Evolutionary conservation across 2,113 vertebrate species (phyloP), one percentile per base, ranked within the genome.

Genomic region (Eubucco bourcierii): DNA sequence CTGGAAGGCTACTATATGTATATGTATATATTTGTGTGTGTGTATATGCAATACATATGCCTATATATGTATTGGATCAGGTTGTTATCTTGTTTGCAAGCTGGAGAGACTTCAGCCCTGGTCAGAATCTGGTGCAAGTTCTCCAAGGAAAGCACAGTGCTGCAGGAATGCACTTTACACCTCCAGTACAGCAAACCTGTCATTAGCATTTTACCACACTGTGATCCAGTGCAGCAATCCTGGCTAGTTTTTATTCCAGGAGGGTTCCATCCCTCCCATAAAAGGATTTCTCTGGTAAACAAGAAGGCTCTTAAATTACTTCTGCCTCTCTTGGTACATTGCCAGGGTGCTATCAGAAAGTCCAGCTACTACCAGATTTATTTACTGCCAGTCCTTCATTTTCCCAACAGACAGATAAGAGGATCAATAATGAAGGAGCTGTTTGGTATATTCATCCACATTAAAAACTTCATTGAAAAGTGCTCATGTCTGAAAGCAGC

Each of bases 321-420:
- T 7, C 12, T 5, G 24, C 44, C 34, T 66, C 28, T 61, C 41
- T 15, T 60, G 80, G 72, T 76, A 0, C 4, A 0, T 20, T 12
- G 41, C 82, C 44, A 3, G 4, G 1, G 27, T 1, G 0, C 58
- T 27, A 0, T 27, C 65, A 13, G 55, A 50, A 71, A 66, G 76
- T 77, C 53, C 56, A 34, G 63, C 31, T 25, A 37, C 9, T 44
- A 2, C 10, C 58, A 34, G 50, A 34, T 65, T 75, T 8, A 59
- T 80, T 88, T 55, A n/a, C 74, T 88, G 73, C 44, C 6, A 0
- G 50, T 68, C 83, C 3, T 60, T 5, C 12, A 4, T 37, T 73
- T 70, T 59, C 67, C 77, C 87, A 12, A 70, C 14, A 8, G 59
- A 25, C 0, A 1, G 63, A 39, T 47, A 29, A 79, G 56, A 56